Conservation (phyloP, 2,797 vertebrate species). For the Anableps anableps region DNA sequence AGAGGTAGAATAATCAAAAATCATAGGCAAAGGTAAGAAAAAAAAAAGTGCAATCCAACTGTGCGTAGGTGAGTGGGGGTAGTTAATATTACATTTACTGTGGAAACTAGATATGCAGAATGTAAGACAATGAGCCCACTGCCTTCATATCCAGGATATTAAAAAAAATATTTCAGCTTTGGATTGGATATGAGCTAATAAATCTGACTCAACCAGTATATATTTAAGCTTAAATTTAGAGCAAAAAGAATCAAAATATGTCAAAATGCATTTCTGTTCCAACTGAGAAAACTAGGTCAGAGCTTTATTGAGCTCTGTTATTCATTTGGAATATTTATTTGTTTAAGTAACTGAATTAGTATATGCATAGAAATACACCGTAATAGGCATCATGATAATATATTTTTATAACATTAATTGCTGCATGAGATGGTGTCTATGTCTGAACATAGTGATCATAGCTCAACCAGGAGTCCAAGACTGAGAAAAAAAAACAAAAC, state of each 20-base stretch:
- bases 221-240: conserved; percentile 51
- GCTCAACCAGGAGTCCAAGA: conserved; percentile 2
- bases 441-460: not conserved
- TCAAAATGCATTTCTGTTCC: conserved; percentile 35
- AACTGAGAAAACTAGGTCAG: conserved; percentile 15
- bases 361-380: conserved; percentile 4
- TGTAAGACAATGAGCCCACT: conserved; percentile 38
- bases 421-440: not conserved
- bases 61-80: conserved; percentile 55
- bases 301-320: conserved; percentile 20
- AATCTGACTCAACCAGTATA: conserved; percentile 25
- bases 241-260: conserved; percentile 37
- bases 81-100: conserved; percentile 60
- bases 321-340: conserved; percentile 26
- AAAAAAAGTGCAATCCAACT: conserved; percentile 44
- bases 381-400: not conserved
- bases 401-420: conserved; percentile 2
- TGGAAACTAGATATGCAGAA: conserved; percentile 31
- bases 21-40: conserved; percentile 41
- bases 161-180: conserved; percentile 41
- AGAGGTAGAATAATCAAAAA: conserved; percentile 56
- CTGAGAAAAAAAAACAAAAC: not conserved
- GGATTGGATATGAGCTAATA: conserved; percentile 18
- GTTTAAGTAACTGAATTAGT: conserved; percentile 17
- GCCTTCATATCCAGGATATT: conserved; percentile 46